phyloP scores from a whole-genome alignment of 2,797 vertebrate species.

The Etheostoma perlongum region DNA sequence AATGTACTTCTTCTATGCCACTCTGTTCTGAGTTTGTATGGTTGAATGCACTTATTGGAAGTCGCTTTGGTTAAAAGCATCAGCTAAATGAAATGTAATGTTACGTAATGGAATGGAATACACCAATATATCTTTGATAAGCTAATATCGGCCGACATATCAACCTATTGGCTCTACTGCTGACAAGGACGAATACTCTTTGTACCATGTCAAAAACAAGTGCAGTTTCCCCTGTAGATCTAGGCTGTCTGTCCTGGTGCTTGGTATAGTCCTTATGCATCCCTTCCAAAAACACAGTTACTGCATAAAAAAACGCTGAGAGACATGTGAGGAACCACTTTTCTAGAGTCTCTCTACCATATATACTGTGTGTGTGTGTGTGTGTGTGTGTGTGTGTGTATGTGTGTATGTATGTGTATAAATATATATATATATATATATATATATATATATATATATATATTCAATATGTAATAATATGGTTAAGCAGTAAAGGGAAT shows the following conservation, averaged over 20 bases:
- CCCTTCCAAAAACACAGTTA: conserved; percentile 12
- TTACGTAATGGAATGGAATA: no score
- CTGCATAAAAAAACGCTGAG: conserved; percentile 7
- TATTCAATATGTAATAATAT: background rate
- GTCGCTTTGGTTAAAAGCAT: no score
- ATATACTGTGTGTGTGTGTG: no score
- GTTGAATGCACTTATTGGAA: no score
- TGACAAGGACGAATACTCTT: background rate
- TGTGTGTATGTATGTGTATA: no score
- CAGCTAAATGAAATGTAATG: no score
- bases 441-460: background rate
- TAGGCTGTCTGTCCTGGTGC: background rate
- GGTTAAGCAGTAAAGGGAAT: background rate
- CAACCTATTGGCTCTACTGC: background rate
- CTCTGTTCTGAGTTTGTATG: no score
- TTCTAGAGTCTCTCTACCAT: background rate
- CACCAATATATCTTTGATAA: background rate
- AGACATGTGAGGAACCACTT: conserved; percentile 24
- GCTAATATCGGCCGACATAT: background rate
- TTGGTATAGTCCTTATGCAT: background rate
- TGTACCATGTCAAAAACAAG: background rate
- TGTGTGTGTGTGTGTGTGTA: no score
- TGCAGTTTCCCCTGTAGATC: background rate
- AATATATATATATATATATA: background rate
- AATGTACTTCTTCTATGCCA: no score